phyloP scores from a whole-genome alignment of 2,113 vertebrate species.

The Rafetus swinhoei region DNA sequence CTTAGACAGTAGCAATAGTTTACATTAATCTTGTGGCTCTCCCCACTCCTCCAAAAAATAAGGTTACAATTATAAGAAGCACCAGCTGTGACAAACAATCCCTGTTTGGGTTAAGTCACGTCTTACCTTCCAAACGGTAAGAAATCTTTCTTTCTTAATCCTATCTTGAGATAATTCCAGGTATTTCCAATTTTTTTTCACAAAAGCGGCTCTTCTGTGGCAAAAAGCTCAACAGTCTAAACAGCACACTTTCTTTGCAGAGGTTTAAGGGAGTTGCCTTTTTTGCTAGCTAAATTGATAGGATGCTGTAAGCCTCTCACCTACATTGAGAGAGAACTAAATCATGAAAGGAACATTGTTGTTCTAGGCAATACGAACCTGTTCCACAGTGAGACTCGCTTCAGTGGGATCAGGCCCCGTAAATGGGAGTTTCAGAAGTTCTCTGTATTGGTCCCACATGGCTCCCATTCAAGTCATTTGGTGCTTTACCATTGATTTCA shows the following conservation, averaged over 20 bases:
- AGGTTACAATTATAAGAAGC: neutral
- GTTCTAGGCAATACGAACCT: neutral
- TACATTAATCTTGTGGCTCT: neutral
- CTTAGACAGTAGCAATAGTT: neutral
- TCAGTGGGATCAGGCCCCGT: neutral
- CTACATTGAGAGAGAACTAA: neutral
- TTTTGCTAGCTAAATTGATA: neutral
- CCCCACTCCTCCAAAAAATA: neutral
- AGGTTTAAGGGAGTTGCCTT: neutral
- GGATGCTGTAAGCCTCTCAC: neutral
- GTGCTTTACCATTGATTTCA: neutral
- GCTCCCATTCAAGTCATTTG: neutral
- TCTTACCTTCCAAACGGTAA: neutral
- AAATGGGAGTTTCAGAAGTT: neutral
- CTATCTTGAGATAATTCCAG: neutral
- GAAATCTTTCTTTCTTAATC: neutral
- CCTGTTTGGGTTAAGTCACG: neutral
- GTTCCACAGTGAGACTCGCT: neutral
- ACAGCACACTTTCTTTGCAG: neutral
- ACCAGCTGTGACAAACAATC: neutral
- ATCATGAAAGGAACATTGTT: neutral
- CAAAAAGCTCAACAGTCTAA: neutral
- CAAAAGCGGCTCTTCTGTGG: neutral
- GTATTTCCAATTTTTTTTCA: neutral
- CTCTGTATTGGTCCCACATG: neutral